Base-by-base conservation (phyloP, 2,113 vertebrate genomes). In the Indri indri region DNA sequence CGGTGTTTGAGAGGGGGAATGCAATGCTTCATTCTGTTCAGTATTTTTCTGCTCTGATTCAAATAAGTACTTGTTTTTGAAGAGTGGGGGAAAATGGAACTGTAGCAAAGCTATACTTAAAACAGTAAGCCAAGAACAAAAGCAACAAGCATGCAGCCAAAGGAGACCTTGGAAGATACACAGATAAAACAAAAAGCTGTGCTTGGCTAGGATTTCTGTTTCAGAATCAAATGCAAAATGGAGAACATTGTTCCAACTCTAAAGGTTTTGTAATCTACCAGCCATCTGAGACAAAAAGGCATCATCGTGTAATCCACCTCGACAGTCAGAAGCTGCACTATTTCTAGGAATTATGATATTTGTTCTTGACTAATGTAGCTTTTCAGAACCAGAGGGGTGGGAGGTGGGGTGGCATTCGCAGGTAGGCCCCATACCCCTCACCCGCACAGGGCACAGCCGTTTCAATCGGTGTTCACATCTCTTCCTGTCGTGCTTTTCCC, bases 71-170 rank as follows among this genome's bases (percentile, higher is more conserved):
- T 95, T 87, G 52, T 83, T 88, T 97, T 80, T 88, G 74, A 91
- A 1, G 52, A 45, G 81, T 68, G 81, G 89, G 96, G 34, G 30
- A 73, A 90, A 74, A 91, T 94, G 95, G 93, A 93, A 95, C 54
- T 18, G 27, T 18, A 52, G 84, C 87, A 92, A 91, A 2, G 20
- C 96, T 96, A 30, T 95, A 80, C 96, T 97, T 97, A 88, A 97
- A 96, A 87, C 84, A 96, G 90, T 97, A 95, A 90, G 98, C 32
- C 70, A 52, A 96, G 98, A 97, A 96, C 96, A 97, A 98, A 98
- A 98, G 7, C 68, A 95, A 0, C 4, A 0, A 16, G 42, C 54
- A 20, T 4, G 22, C 76, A 50, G 95, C 91, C 92, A 18, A 61
- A 59, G 96, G 95, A 92, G 90, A 94, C 96, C 91, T 94, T 83